Base-by-base conservation (phyloP, 2,888 invertebrate genomes). In the Plebejus melissa region DNA sequence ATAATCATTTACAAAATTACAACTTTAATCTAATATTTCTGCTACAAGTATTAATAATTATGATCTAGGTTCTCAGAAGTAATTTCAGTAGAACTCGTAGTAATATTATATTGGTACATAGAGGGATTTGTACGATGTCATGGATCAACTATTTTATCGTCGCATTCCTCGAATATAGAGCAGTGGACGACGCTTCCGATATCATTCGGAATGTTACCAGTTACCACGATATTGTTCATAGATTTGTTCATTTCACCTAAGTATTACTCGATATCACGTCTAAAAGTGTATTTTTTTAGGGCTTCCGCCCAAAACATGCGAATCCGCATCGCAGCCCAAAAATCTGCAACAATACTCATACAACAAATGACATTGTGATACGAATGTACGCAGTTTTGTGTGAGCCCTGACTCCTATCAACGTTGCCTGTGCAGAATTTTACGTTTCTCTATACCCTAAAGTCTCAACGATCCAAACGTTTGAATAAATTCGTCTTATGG, bases 41-140 rank as follows among this genome's bases (percentile, higher is more conserved):
- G 11, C 22, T 28, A 11, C 3, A 7, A 60, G 28, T 16, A 54
- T 54, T 54, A 13, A 22, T 58, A 11, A 11, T 11, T 58, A 6
- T 3, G 6, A 58, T 58, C 58, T 3, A 6, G 9, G 60, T 60
- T 60, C 28, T 60, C 60, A 9, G 7, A 60, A 60, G 60, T 28
- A 11, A 60, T 28, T 28, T 60, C 4, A 9, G 60, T 6, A 28
- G 28, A 60, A 60, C 28, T 22, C 28, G 28, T 60, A 60, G 7
- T 9, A 7, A 32, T 65, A 36, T 65, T 54, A 3, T 4, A 54
- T 54, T 3, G 54, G 13, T 36, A 65, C 65, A 4, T 5, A 65
- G 65, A 65, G 65, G 13, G 65, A 65, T 32, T 65, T 65, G 36
- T 36, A 65, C 65, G 65, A 65, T 65, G 65, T 65, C 65, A 36